Evolutionary conservation across 2,888 invertebrate species (phyloP).

Genomic region (Ormyrus rosae): DNA sequence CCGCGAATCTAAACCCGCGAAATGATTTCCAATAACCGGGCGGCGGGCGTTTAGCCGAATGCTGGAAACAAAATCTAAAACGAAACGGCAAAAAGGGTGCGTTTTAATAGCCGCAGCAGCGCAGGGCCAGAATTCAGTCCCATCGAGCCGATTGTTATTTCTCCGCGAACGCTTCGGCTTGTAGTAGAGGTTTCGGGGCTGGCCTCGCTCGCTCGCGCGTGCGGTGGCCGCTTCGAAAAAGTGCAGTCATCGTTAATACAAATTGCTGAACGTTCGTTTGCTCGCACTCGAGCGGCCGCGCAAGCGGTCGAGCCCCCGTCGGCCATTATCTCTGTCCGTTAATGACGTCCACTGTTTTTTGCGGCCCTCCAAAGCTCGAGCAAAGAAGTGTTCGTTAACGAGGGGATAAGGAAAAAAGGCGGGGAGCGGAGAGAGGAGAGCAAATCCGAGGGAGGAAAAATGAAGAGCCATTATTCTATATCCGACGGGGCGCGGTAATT

Average conservation of each 20-base stretch:
- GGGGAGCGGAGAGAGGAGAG: not conserved
- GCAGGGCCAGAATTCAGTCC: not conserved
- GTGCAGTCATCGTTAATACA: slow-evolving; percentile 58
- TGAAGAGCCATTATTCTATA: slow-evolving; percentile 4
- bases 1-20: too few relatives aligned
- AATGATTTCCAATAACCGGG: too few relatives aligned
- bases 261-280: slow-evolving; percentile 45
- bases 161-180: not conserved
- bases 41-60: too few relatives aligned
- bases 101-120: too few relatives aligned
- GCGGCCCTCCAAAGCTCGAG: slow-evolving; percentile 53
- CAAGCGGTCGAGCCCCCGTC: slow-evolving; percentile 31
- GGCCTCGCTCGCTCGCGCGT: not conserved
- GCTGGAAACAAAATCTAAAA: too few relatives aligned
- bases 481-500: not conserved
- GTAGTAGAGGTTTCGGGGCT: not conserved
- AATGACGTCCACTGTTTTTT: slow-evolving; percentile 72
- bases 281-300: not conserved
- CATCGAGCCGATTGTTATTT: slow-evolving; percentile 24
- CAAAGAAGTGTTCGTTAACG: slow-evolving; percentile 59
- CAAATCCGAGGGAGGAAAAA: not conserved
- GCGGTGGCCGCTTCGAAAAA: slow-evolving; percentile 32
- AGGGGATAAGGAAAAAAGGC: slow-evolving; percentile 16
- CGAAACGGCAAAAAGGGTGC: too few relatives aligned
- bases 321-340: slow-evolving; percentile 67